Percentiles rank a stretch among this genome's conserved stretches.
Evolutionary conservation across 2,113 vertebrate genomes (phyloP).

Genomic region (Ancistrus triradiatus): DNA sequence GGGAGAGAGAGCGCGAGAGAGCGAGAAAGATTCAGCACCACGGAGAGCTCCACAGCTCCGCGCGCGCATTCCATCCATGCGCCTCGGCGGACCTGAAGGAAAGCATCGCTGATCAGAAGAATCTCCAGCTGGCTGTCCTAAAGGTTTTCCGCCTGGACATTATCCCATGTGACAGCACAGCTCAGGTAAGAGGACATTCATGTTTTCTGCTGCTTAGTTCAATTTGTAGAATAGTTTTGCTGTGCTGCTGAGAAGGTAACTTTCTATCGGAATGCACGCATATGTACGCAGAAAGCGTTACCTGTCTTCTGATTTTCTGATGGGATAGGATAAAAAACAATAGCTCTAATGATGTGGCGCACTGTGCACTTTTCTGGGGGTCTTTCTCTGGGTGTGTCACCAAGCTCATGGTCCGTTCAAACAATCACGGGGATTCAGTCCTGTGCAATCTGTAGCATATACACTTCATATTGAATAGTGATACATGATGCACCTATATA

Average conservation of each 20-base stretch:
- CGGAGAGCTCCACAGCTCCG: conserved; percentile 59
- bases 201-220: not conserved
- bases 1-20: not conserved
- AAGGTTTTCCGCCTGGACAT: not conserved
- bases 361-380: not conserved
- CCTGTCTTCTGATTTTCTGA: not conserved
- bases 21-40: conserved; percentile 57
- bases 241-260: not conserved
- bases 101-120: no score
- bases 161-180: not conserved
- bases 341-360: no score
- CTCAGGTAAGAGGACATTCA: not conserved
- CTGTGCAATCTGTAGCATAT: no score
- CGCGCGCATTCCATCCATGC: conserved; percentile 17
- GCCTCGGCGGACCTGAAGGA: not conserved
- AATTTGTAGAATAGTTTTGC: not conserved
- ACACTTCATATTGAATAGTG: no score
- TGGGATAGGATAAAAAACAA: not conserved
- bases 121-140: not conserved
- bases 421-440: no score
- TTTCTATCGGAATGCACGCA: no score
- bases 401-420: no score
- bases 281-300: no score
- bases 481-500: no score
- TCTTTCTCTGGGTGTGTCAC: not conserved